Conservation (phyloP, 2,888 invertebrate genomes). For the Drosophila melanosoma region DNA sequence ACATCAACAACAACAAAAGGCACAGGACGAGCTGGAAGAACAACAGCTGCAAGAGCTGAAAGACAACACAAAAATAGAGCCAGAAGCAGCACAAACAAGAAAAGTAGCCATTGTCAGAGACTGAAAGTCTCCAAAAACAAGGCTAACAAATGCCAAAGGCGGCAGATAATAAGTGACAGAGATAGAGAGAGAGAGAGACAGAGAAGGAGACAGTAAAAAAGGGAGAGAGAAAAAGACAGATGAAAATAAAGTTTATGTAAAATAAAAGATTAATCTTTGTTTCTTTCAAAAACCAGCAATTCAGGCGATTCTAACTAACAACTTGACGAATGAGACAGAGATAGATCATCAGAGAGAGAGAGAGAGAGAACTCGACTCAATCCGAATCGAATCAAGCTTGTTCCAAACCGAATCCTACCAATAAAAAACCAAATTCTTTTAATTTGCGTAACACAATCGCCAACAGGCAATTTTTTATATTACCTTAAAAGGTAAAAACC, state of each 20-base stretch:
- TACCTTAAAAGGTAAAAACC: too few species aligned
- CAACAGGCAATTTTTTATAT: too few species aligned
- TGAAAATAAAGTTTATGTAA: neutral
- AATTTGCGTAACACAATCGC: too few species aligned
- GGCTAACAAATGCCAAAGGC: conserved; percentile 8
- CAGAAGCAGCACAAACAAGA: conserved; percentile 1
- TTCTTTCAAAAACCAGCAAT: neutral
- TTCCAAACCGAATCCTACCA: neutral
- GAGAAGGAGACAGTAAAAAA: neutral
- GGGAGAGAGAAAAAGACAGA: neutral
- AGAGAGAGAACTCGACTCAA: neutral
- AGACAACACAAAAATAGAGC: neutral
- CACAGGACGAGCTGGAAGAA: conserved; percentile 7
- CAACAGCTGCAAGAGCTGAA: conserved; percentile 18
- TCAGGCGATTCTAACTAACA: neutral
- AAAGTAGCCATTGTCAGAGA: conserved; percentile 42
- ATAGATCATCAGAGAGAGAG: neutral
- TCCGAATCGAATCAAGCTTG: too few species aligned
- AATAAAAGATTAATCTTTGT: neutral
- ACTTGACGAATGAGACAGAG: neutral
- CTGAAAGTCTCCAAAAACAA: conserved; percentile 23
- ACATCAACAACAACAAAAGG: conserved; percentile 1
- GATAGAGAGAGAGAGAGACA: neutral
- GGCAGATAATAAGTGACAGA: conserved; percentile 1
- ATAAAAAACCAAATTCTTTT: too few species aligned